Evolutionary conservation across 2,797 vertebrate genomes (phyloP), one percentile per base, ranked within the genome.

Genomic region (Pipistrellus pipistrellus): DNA sequence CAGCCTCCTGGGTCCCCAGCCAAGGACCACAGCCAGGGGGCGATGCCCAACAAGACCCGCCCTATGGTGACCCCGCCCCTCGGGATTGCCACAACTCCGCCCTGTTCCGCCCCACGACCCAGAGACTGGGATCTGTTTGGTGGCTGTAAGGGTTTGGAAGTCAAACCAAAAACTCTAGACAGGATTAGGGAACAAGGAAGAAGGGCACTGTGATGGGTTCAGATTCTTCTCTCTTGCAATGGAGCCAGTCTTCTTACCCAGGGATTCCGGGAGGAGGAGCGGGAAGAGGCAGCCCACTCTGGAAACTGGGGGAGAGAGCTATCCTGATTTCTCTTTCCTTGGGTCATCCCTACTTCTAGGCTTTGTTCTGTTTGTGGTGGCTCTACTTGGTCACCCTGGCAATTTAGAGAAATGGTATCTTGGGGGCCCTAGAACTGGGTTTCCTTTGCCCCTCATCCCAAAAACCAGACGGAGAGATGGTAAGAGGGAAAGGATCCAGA

Each of bases 41-140:
- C 14, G 7, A 80, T 92, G 83, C 87, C 95, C 87, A 78, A 32
- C 84, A 95, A 96, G 88, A 35, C 69, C 73, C n/a, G 8, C 85
- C 83, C 88, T n/a, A 6, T 21, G n/a, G 20, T 11, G 6, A 35
- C 66, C 38, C 62, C 51, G 71, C 82, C 92, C 44, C 41, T 95
- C 1, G 25, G 69, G 23, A 71, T 68, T 57, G 55, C 75, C 32
- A 27, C 3, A 1, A 30, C 76, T 44, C 25, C 10, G 20, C 53
- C 62, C 62, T 11, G 20, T 41, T 55, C 75, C 18, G 84, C 62
- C 78, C 77, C 38, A 30, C 41, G 71, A 91, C 38, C 71, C 71
- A 78, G 2, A 7, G 10, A 46, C 76, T 68, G 32, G 68, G 80
- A 44, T 94, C 76, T 85, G 55, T 88, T 44, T 83, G 44, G 59